Conservation (phyloP, 1,140 invertebrate species). For the Drosophila ironensis region DNA sequence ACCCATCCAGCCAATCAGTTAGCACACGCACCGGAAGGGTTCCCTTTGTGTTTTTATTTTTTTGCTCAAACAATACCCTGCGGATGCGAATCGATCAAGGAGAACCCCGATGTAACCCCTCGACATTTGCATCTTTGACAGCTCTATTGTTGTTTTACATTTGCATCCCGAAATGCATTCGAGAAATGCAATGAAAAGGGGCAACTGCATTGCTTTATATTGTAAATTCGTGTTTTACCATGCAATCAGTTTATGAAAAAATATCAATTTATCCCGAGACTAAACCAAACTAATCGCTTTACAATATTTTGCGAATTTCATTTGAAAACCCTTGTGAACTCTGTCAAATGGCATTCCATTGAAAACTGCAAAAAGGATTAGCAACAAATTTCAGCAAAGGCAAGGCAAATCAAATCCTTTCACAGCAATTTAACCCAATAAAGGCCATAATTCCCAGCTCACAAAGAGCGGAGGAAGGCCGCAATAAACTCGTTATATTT, state of each 20-base stretch:
- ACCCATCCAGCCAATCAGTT: slow-evolving; percentile 6
- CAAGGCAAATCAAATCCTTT: slow-evolving; percentile 9
- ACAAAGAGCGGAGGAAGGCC: slow-evolving; percentile 8
- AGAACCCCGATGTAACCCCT: slow-evolving; percentile 5
- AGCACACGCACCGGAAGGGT: slow-evolving; percentile 12
- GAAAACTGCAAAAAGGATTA: slow-evolving; percentile 10
- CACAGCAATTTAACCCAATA: slow-evolving; percentile 8
- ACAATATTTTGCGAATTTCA: no score
- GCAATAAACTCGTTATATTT: slow-evolving; percentile 21
- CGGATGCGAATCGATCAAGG: slow-evolving; percentile 50
- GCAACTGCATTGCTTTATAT: slow-evolving; percentile 28
- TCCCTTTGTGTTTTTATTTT: background rate
- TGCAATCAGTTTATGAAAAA: no score
- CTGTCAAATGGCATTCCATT: no score
- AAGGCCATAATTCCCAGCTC: slow-evolving; percentile 18
- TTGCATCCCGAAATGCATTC: slow-evolving; percentile 54
- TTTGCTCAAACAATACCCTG: slow-evolving; percentile 29
- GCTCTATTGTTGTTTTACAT: slow-evolving; percentile 43
- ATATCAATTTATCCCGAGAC: no score
- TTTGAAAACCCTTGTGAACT: no score
- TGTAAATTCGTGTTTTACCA: no score
- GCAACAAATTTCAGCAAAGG: background rate
- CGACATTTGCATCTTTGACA: slow-evolving; percentile 60
- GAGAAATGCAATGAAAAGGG: slow-evolving; percentile 35
- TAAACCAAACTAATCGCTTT: no score